phyloP scores from a whole-genome alignment of 2,113 vertebrate genomes.

The Panthera tigris region DNA sequence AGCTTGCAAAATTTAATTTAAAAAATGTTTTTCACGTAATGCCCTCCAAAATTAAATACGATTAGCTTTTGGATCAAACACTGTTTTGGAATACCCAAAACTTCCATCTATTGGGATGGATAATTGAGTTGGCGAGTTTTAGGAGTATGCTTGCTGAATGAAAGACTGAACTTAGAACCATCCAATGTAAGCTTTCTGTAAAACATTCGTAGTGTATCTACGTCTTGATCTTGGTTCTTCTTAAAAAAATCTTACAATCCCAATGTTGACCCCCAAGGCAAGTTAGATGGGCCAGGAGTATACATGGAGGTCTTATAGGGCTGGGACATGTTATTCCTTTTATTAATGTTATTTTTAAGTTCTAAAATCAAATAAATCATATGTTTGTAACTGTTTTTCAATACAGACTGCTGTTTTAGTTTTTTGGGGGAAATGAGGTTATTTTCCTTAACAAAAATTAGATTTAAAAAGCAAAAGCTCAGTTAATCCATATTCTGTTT shows the following conservation, averaged over 20 bases:
- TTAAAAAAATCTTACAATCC: background rate
- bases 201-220: background rate
- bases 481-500: background rate
- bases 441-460: constrained; percentile 5
- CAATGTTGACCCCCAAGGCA: background rate
- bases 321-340: background rate
- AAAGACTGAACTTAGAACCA: background rate
- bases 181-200: background rate
- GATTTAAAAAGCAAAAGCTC: background rate
- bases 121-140: background rate
- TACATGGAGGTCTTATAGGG: background rate
- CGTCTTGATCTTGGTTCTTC: constrained; percentile 29
- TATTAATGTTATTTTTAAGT: background rate
- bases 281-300: background rate
- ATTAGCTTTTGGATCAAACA: constrained; percentile 15
- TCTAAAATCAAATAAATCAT: constrained; percentile 32
- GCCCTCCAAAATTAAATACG: constrained; percentile 2
- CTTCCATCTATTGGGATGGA: background rate
- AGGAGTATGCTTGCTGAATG: background rate
- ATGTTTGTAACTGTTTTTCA: background rate
- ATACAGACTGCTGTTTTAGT: background rate
- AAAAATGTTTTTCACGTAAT: background rate
- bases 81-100: background rate
- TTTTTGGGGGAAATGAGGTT: background rate
- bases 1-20: constrained; percentile 34